Evolutionary conservation across 1,140 invertebrate species (phyloP).

Genomic region (Vanessa tameamea): DNA sequence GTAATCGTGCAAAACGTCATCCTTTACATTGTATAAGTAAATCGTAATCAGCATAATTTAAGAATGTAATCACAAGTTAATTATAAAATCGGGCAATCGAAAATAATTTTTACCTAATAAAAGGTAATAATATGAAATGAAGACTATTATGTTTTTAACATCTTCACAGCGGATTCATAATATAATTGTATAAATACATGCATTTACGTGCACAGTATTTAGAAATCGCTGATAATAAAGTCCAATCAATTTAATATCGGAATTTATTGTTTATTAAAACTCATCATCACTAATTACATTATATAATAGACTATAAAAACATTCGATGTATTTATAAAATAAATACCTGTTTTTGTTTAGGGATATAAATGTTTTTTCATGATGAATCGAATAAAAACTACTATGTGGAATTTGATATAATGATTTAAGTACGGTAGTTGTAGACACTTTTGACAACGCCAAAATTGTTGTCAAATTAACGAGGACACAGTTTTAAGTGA

Average conservation of each 20-base stretch:
- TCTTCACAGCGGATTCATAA: conserved; percentile 15
- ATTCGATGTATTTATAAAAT: no score
- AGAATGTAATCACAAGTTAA: not conserved
- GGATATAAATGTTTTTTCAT: no score
- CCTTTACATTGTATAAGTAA: no score
- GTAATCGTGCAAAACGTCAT: no score
- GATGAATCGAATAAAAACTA: no score
- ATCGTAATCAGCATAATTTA: not conserved
- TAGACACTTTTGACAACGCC: no score
- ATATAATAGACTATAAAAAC: not conserved
- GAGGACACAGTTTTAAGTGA: no score
- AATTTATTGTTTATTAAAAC: conserved; percentile 8
- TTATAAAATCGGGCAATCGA: not conserved
- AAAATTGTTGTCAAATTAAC: no score
- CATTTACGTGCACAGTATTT: conserved; percentile 12
- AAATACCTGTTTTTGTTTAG: no score
- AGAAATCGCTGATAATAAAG: conserved; percentile 19
- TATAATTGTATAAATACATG: conserved; percentile 15
- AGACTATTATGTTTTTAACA: conserved; percentile 15
- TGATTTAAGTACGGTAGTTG: no score
- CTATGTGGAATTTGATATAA: no score
- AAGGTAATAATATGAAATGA: not conserved
- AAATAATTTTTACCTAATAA: not conserved
- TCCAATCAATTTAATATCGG: conserved; percentile 9
- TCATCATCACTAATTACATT: not conserved